Conservation (phyloP, 35 echinoderm and acorn worm species). For the Strongylocentrotus purpuratus region DNA sequence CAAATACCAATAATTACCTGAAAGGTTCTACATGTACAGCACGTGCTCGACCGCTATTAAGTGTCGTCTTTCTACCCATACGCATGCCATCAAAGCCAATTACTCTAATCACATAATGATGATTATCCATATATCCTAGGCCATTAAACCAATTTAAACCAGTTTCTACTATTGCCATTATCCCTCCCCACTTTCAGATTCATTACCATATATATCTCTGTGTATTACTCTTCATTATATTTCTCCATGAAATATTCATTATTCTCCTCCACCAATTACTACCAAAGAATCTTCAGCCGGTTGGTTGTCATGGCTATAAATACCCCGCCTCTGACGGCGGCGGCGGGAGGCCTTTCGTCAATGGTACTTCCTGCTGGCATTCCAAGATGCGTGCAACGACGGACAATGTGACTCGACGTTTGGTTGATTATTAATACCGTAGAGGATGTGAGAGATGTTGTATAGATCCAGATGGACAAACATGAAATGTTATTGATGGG, state of each 20-base stretch:
- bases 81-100: background rate
- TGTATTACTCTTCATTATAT: conserved; percentile 11
- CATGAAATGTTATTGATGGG: conserved; percentile 3
- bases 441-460: background rate
- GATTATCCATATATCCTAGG: background rate
- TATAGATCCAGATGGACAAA: background rate
- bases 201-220: background rate
- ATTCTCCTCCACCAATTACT: background rate
- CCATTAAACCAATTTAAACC: background rate
- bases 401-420: background rate
- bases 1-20: background rate
- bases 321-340: background rate
- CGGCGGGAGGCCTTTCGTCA: background rate
- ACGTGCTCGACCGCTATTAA: background rate
- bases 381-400: background rate
- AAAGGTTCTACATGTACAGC: background rate
- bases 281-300: background rate
- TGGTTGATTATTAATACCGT: background rate
- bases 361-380: background rate
- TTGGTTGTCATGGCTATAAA: too few relatives aligned
- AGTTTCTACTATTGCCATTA: background rate
- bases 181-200: background rate
- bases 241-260: background rate
- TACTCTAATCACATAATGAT: background rate
- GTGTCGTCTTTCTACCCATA: background rate